These are phyloP conservation scores for Yponomeuta evonymella DNA, from an alignment of 2,888 invertebrate genomes.

Conservation along the genomic window DNA sequence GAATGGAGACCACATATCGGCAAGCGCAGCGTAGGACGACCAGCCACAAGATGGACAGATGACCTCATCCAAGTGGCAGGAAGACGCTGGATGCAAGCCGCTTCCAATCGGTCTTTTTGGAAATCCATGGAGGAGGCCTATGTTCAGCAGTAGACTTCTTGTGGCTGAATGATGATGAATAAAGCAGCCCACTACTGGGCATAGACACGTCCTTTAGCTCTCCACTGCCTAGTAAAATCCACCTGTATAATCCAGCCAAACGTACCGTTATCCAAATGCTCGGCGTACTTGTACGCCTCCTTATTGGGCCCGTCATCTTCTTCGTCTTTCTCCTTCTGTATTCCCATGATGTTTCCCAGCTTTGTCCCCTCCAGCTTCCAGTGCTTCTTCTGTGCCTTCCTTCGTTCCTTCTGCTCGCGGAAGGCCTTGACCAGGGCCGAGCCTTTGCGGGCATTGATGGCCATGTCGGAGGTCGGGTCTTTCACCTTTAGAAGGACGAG, in stretches of 20 bases:
- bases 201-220: too few relatives aligned
- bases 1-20: too few relatives aligned
- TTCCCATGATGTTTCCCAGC: conserved; percentile 97
- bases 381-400: conserved; percentile 98
- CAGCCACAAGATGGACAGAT: too few relatives aligned
- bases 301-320: conserved; percentile 89
- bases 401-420: conserved; percentile 97
- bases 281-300: conserved; percentile 96
- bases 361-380: conserved; percentile 99
- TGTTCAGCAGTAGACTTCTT: too few relatives aligned
- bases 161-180: too few relatives aligned
- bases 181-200: too few relatives aligned
- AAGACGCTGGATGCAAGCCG: too few relatives aligned
- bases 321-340: conserved; percentile 89
- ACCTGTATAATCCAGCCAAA: background rate
- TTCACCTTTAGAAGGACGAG: conserved; percentile 64
- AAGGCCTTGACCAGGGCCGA: conserved; percentile 91
- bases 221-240: too few relatives aligned
- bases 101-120: too few relatives aligned
- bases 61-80: too few relatives aligned
- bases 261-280: conserved; percentile 82
- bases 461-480: conserved; percentile 99
- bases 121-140: too few relatives aligned
- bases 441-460: conserved; percentile 95
- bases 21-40: too few relatives aligned